Percentiles rank a stretch among this genome's conserved stretches.
phyloP scores from a whole-genome alignment of 2,888 invertebrate species.

The Xanthia togata region DNA sequence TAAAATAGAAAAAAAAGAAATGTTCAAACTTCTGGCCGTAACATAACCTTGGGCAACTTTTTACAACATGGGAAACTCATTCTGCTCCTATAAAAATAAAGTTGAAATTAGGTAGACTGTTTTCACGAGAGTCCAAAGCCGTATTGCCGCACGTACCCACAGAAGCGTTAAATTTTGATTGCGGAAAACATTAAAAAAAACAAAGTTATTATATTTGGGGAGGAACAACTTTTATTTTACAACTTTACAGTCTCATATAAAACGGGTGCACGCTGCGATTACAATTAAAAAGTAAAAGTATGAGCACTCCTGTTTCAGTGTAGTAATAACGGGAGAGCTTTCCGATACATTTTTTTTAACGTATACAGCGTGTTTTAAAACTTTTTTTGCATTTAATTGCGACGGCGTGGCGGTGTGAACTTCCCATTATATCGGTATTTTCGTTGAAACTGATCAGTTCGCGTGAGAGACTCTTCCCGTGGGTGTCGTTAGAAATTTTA shows the following conservation, averaged over 20 bases:
- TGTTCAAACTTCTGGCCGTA: constrained; percentile 54
- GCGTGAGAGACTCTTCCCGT: constrained; percentile 14
- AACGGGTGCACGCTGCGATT: constrained; percentile 62
- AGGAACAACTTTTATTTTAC: constrained; percentile 67
- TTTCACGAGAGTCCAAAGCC: constrained; percentile 44
- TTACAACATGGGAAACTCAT: constrained; percentile 37
- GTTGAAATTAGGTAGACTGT: constrained; percentile 49
- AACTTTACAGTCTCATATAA: constrained; percentile 65
- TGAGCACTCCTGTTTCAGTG: constrained; percentile 33
- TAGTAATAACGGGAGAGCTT: constrained; percentile 30
- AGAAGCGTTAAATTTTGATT: constrained; percentile 69
- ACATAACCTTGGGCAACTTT: constrained; percentile 36
- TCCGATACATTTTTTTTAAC: constrained; percentile 19
- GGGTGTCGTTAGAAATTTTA: constrained; percentile 36
- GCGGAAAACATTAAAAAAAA: constrained; percentile 66
- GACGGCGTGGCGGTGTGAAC: neutral
- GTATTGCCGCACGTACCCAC: constrained; percentile 67
- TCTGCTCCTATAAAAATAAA: constrained; percentile 44
- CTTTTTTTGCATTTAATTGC: constrained; percentile 36
- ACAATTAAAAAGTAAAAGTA: constrained; percentile 65
- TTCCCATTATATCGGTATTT: constrained; percentile 31
- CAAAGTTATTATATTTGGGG: constrained; percentile 66
- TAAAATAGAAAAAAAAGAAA: too few relatives aligned
- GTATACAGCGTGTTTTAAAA: constrained; percentile 14
- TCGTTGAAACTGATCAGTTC: constrained; percentile 19